Base-by-base conservation (phyloP, 2,888 invertebrate genomes). In the Limulus polyphemus region DNA sequence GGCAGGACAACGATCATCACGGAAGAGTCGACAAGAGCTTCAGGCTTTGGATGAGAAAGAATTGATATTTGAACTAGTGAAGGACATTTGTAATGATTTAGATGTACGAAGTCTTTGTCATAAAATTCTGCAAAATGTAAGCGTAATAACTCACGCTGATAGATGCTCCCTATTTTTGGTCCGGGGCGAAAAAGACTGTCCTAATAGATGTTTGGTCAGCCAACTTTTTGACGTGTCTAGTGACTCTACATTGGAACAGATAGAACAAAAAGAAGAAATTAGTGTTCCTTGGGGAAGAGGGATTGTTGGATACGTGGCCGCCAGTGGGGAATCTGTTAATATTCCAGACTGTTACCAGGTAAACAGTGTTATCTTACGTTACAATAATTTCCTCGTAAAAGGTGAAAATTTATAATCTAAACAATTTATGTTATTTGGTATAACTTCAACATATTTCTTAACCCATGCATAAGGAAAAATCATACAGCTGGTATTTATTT, bases 181-280 rank as follows among this genome's bases (percentile, higher is more conserved):
- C 3, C 70, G 75, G 65, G 76, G 72, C 58, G 72, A 71, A 60
- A 83, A 83, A 70, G 32, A 32, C 7, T 75, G 74, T 55, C 79
- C 80, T 11, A 79, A 72, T 68, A 65, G 67, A 58, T 88, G 85
- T 78, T 82, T 94, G 73, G 92, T 93, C 67, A 92, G 92, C 62
- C 93, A 93, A 77, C 81, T 95, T 69, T 95, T 95, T 79, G 95
- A 95, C 79, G 94, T 95, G 49, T 93, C 91, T 73, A 89, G 90
- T 67, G 86, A 88, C 74, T 93, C 93, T 11, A 93, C 92, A 7
- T 83, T 93, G 50, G 86, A 89, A 75, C 92, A 93, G 77, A 90
- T 91, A 86, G 90, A 90, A 76, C 86, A 88, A 75, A 85, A 89
- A 71, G 90, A 92, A 68, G 93, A 93, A 78, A 93, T 94, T 72